Evolutionary conservation across 2,797 vertebrate species (phyloP).

Genomic region (Neostethus bicornis): DNA sequence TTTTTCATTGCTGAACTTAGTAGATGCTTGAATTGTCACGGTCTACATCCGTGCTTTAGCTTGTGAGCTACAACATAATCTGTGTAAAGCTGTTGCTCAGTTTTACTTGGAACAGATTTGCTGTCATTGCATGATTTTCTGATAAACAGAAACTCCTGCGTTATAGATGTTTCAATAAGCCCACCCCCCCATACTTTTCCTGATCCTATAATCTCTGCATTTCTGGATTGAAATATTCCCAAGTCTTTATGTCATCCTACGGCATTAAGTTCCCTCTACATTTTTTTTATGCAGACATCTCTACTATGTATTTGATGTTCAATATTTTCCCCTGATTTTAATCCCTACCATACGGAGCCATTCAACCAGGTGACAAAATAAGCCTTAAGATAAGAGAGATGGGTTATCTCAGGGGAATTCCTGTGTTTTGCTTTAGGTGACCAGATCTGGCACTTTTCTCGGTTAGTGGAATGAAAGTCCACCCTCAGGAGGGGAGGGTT

Average conservation of each 20-base stretch:
- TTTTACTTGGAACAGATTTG: conserved; percentile 71
- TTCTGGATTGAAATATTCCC: conserved; percentile 55
- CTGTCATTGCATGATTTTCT: conserved; percentile 51
- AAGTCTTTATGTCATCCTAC: conserved; percentile 32
- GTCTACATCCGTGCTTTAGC: conserved; percentile 75
- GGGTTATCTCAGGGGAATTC: neutral
- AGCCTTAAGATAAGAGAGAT: neutral
- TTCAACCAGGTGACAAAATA: neutral
- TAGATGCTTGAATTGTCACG: conserved; percentile 64
- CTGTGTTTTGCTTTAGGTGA: conserved; percentile 3
- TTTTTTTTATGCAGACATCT: conserved; percentile 14
- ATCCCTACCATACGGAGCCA: neutral
- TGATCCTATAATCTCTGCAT: conserved; percentile 62
- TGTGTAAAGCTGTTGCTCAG: conserved; percentile 70
- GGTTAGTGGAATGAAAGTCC: conserved; percentile 4
- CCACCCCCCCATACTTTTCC: conserved; percentile 37
- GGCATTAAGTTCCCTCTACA: conserved; percentile 28
- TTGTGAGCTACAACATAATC: conserved; percentile 69
- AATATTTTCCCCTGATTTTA: neutral
- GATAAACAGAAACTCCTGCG: conserved; percentile 64
- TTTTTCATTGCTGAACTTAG: conserved; percentile 20
- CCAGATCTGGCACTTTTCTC: conserved; percentile 17
- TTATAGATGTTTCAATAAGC: conserved; percentile 66
- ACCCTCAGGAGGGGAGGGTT: conserved; percentile 28
- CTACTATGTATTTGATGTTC: conserved; percentile 14